Evolutionary conservation across 2,888 invertebrate species (phyloP), one percentile per base, ranked within the genome.

Genomic region (Sesia apiformis): DNA sequence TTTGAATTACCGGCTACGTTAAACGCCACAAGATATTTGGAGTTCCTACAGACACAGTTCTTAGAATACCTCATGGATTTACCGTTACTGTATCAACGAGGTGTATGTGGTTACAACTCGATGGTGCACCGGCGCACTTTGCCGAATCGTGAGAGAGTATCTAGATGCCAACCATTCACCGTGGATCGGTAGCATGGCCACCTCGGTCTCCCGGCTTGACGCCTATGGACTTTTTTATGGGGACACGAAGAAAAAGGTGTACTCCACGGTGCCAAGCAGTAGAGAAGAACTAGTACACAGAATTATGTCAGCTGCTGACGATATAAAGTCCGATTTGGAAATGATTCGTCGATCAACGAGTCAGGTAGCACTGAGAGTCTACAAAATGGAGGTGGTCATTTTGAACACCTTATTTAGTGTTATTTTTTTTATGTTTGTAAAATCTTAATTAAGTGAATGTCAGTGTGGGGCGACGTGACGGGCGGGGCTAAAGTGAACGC

Each of bases 131-230:
- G 39, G 52, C 42, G 4, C 52, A 52, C 42, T 42, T 39, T 40
- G 5, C 52, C 52, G 41, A 42, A 41, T 41, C 5, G 40, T 52
- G 8, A 52, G 52, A 38, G 42, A 8, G 3, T 23, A 52, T 38
- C 23, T 52, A 38, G 42, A 52, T 38, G n/a, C n/a, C 4, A 4
- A 42, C n/a, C n/a, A 23, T 52, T 38, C 52, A 6, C 52, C 41
- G 8, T 42, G 52, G 52, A 52, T 52, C 23, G 38, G 52, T 52
- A 6, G 42, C 52, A 5, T 52, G 42, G 52, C 52, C 52, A 42
- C 42, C 52, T 42, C 42, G 42, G 8, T 52, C 52, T 4, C 52
- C 52, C 4, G 52, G 42, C 5, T 52, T 52, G 39, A 52, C 52
- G 4, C 52, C 42, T 38, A 6, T 52, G n/a, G 41, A 52, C 38